A percentile compares a stretch with the other conserved stretches of the same genome.
Conservation (phyloP, 1,140 invertebrate genomes). For the Drosophila parabipectinata region DNA sequence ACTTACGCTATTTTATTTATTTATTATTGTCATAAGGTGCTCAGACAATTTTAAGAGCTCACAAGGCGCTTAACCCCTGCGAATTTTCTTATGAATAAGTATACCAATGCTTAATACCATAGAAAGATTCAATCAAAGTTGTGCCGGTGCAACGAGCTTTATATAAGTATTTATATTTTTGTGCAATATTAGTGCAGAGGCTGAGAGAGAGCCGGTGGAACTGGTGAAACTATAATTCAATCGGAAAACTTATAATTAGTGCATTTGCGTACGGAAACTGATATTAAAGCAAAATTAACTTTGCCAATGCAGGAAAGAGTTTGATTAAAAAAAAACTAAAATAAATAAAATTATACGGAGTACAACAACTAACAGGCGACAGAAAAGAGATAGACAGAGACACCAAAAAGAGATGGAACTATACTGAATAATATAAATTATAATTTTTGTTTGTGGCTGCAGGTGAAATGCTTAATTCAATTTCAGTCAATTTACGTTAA, state of each 20-base stretch:
- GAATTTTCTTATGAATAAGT: conserved; percentile 17
- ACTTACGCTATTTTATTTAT: conserved; percentile 29
- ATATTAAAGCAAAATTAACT: conserved; percentile 47
- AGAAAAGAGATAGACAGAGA: conserved; percentile 17
- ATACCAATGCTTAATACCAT: conserved; percentile 2
- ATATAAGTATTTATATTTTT: conserved; percentile 9
- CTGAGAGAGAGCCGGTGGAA: conserved; percentile 6
- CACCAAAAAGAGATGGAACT: conserved; percentile 13
- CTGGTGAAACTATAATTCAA: conserved; percentile 38
- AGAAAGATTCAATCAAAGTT: conserved; percentile 18
- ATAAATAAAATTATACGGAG: not conserved
- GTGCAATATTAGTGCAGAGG: conserved; percentile 32
- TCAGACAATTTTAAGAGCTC: conserved; percentile 10
- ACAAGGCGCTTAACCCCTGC: conserved; percentile 19
- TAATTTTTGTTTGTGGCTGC: conserved; percentile 54
- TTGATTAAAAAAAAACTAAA: conserved; percentile 12
- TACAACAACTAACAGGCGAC: conserved; percentile 42
- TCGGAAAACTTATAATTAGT: conserved; percentile 65
- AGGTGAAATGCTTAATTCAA: conserved; percentile 74
- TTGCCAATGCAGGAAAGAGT: conserved; percentile 33
- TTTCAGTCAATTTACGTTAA: conserved; percentile 30
- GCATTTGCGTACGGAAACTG: conserved; percentile 34
- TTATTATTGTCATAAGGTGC: not conserved
- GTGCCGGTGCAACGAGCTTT: conserved; percentile 40
- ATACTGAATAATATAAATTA: conserved; percentile 39